Evolutionary conservation across 2,113 vertebrate species (phyloP).

Genomic region (Toxotes chatareus): DNA sequence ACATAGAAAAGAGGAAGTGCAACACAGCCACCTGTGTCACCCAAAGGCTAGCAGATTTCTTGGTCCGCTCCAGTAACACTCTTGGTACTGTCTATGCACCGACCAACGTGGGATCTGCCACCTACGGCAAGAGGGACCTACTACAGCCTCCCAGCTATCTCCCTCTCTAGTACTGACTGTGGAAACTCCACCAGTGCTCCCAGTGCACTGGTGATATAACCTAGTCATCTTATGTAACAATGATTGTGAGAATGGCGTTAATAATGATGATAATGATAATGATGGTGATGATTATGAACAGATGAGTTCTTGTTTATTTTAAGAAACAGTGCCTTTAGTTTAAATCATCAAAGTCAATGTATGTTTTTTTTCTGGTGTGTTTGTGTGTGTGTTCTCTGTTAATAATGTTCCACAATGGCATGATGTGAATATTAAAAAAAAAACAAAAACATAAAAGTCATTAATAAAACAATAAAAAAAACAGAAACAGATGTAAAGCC

Average conservation of each 20-base stretch:
- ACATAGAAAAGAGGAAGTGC: slow-evolving; percentile 89
- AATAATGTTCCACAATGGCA: slow-evolving; percentile 44
- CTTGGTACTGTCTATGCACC: slow-evolving; percentile 85
- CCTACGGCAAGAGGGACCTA: slow-evolving; percentile 89
- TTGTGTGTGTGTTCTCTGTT: slow-evolving; percentile 10
- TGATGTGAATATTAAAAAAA: slow-evolving; percentile 56
- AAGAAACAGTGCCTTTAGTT: slow-evolving; percentile 78
- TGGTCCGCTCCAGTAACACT: slow-evolving; percentile 88
- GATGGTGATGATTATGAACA: background rate
- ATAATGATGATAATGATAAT: slow-evolving; percentile 2
- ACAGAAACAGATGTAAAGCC: slow-evolving; percentile 42
- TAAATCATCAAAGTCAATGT: slow-evolving; percentile 26
- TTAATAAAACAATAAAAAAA: slow-evolving; percentile 54
- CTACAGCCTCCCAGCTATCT: slow-evolving; percentile 66
- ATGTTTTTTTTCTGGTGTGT: slow-evolving; percentile 9
- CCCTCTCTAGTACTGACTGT: slow-evolving; percentile 77
- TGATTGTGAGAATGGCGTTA: slow-evolving; percentile 31
- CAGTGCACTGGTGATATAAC: slow-evolving; percentile 45
- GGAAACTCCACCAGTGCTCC: slow-evolving; percentile 2
- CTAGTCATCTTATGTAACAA: slow-evolving; percentile 51
- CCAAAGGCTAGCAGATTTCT: slow-evolving; percentile 90
- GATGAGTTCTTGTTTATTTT: slow-evolving; percentile 51
- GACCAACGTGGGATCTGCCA: slow-evolving; percentile 89
- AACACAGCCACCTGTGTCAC: slow-evolving; percentile 92
- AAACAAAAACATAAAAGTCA: slow-evolving; percentile 7